A percentile compares a stretch with the other conserved stretches of the same genome.
Conservation (phyloP, 2,113 vertebrate genomes). For the Pseudorhombus dupliciocellatus region DNA sequence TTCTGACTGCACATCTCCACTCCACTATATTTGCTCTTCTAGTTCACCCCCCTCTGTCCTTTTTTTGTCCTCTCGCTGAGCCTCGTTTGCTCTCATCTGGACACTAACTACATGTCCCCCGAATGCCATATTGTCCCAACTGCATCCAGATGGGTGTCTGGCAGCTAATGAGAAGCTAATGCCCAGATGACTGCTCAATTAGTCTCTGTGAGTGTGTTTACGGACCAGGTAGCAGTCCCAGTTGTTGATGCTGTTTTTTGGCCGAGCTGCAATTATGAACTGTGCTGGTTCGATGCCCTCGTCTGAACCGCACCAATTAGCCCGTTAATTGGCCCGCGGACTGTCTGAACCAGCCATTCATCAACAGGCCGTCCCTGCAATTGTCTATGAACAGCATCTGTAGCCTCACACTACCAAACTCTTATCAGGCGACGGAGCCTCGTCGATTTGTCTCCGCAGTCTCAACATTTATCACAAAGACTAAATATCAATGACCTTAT, state of each 20-base stretch:
- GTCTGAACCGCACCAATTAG: constrained; percentile 65
- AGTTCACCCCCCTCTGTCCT: too few relatives aligned
- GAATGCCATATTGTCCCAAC: constrained; percentile 31
- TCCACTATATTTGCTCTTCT: too few relatives aligned
- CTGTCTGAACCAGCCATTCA: constrained; percentile 59
- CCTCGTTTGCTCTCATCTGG: neutral
- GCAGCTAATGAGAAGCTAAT: constrained; percentile 56
- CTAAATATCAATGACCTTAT: too few relatives aligned
- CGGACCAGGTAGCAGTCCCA: constrained; percentile 28
- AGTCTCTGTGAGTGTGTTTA: constrained; percentile 42
- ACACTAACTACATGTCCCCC: constrained; percentile 12
- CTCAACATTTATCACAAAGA: constrained; percentile 1
- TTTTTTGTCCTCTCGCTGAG: neutral
- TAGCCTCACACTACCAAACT: constrained; percentile 11
- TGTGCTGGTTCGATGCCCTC: constrained; percentile 53
- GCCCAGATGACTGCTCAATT: constrained; percentile 67
- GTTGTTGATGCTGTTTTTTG: constrained; percentile 49
- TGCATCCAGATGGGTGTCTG: constrained; percentile 53
- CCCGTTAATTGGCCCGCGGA: constrained; percentile 68
- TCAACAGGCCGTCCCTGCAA: constrained; percentile 55
- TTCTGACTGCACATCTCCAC: too few relatives aligned
- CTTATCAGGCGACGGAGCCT: constrained; percentile 22
- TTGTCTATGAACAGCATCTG: constrained; percentile 43
- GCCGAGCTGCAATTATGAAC: constrained; percentile 60
- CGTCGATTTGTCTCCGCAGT: constrained; percentile 17